A percentile compares a stretch with the other conserved stretches of the same genome.
Evolutionary conservation across 2,113 vertebrate genomes (phyloP).

Genomic region (Chaetorhynchus papuensis): DNA sequence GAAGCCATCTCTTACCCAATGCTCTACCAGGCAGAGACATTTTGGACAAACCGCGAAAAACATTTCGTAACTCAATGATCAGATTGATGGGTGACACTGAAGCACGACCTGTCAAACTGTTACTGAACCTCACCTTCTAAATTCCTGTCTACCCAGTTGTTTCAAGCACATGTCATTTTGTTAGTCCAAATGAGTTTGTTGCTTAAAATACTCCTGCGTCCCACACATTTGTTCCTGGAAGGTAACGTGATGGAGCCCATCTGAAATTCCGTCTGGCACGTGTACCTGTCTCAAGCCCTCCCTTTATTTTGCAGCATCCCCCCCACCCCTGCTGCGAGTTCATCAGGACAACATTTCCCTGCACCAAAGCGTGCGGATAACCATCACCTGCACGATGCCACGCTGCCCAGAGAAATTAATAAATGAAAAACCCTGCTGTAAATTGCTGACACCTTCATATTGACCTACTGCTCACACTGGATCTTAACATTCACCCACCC

Average conservation of each 20-base stretch:
- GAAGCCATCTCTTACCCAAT: conserved; percentile 12
- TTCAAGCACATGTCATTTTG: conserved; percentile 35
- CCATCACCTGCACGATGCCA: background rate
- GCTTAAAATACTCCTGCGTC: conserved; percentile 67
- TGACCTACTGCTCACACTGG: background rate
- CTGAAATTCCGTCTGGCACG: conserved; percentile 40
- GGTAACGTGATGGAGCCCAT: conserved; percentile 40
- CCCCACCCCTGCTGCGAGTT: background rate
- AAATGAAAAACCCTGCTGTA: background rate
- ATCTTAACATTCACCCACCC: background rate
- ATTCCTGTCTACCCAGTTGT: conserved; percentile 50
- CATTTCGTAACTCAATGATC: background rate
- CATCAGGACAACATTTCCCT: background rate
- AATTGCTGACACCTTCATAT: background rate
- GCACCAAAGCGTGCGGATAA: background rate
- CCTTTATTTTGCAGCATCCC: background rate
- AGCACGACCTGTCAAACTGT: conserved; percentile 14
- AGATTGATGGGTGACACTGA: background rate
- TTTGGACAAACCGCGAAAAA: background rate
- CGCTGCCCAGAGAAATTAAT: accelerated
- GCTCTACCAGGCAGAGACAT: background rate
- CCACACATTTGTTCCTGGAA: conserved; percentile 71
- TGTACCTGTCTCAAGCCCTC: conserved; percentile 22
- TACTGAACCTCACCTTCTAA: conserved; percentile 39
- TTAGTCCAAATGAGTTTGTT: conserved; percentile 63